phyloP scores from a whole-genome alignment of 2,797 vertebrate genomes.

The Phaenicophaeus curvirostris region DNA sequence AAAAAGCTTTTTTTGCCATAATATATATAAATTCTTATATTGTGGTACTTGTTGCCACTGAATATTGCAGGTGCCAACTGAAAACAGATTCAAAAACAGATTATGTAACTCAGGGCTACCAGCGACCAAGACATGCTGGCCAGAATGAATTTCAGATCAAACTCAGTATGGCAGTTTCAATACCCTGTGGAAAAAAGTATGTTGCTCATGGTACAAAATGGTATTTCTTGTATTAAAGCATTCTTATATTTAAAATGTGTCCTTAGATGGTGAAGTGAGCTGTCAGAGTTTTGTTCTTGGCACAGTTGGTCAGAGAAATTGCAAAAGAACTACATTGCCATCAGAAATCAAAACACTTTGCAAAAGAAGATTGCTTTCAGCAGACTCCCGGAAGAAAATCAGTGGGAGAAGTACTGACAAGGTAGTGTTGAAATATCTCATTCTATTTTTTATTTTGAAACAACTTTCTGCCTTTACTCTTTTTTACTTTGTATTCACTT shows the following conservation, averaged over 20 bases:
- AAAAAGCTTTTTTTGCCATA: not conserved
- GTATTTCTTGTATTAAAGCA: not conserved
- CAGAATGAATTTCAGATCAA: not conserved
- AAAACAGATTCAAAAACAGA: not conserved
- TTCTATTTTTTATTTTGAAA: constrained; percentile 25
- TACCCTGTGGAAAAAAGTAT: not conserved
- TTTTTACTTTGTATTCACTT: not conserved
- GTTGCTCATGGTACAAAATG: not conserved
- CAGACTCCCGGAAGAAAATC: not conserved
- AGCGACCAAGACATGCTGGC: not conserved
- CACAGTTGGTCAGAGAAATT: not conserved
- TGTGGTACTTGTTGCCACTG: not conserved
- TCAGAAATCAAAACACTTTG: not conserved
- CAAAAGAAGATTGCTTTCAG: not conserved
- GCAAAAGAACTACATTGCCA: not conserved
- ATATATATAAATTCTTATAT: not conserved
- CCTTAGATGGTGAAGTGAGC: not conserved
- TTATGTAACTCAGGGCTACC: not conserved
- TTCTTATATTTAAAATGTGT: not conserved
- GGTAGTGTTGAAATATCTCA: not conserved
- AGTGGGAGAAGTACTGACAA: not conserved
- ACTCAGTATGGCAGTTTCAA: not conserved
- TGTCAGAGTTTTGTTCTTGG: not conserved
- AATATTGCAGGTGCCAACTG: not conserved
- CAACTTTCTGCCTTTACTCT: not conserved